phyloP scores from a whole-genome alignment of 2,113 vertebrate genomes.

The Raja brachyura region DNA sequence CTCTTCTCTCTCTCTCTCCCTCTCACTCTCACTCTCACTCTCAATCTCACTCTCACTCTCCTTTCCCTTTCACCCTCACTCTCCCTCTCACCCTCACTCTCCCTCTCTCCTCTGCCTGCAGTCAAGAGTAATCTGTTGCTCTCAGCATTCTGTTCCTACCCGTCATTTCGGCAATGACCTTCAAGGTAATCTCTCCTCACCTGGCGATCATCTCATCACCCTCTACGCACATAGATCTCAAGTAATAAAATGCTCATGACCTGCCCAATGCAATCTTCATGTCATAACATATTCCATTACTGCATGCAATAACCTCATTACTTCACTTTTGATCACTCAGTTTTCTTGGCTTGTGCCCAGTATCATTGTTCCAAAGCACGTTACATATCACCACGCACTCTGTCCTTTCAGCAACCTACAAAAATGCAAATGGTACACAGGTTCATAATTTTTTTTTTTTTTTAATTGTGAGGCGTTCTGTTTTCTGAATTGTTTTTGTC shows the following conservation, averaged over 20 bases:
- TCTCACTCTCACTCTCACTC: not conserved
- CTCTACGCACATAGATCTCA: not conserved
- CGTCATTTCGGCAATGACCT: not conserved
- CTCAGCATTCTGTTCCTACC: not conserved
- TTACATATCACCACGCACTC: not conserved
- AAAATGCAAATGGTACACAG: not conserved
- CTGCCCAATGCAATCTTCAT: constrained; percentile 12
- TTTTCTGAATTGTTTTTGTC: not conserved
- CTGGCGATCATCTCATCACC: not conserved
- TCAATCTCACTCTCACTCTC: not conserved
- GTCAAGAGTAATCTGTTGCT: not conserved
- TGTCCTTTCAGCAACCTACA: not conserved
- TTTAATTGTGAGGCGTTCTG: not conserved
- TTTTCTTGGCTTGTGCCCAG: not conserved
- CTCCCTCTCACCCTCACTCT: not conserved
- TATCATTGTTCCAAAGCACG: not conserved
- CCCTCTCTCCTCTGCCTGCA: not conserved
- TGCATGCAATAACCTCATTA: constrained; percentile 21
- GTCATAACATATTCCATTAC: not conserved
- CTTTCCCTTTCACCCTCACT: not conserved
- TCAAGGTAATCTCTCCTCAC: not conserved
- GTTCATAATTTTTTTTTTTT: not conserved
- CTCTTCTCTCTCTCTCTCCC: too few relatives aligned
- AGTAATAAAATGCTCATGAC: not conserved
- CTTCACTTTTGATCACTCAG: not conserved